Conservation (phyloP, 2,797 vertebrate species). For the Poeciliopsis infans region DNA sequence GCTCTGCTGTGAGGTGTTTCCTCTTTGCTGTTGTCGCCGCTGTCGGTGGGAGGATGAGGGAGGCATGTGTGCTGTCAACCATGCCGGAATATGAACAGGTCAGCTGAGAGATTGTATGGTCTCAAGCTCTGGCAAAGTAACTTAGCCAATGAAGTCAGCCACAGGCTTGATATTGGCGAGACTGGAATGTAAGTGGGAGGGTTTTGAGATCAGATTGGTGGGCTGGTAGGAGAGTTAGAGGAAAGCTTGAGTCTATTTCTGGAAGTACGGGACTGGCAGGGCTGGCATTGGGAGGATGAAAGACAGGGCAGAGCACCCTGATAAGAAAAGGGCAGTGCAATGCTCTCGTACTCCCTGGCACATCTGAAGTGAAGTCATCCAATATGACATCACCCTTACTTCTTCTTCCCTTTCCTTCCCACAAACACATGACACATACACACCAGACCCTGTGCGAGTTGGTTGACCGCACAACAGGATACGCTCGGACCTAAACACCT, state of each 20-base stretch:
- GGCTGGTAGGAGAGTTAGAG: conserved; percentile 49
- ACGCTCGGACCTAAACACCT: conserved; percentile 8
- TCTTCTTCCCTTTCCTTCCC: conserved; percentile 11
- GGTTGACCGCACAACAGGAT: conserved; percentile 34
- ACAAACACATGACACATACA: conserved; percentile 35
- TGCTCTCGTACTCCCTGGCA: conserved; percentile 58
- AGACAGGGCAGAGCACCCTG: conserved; percentile 27
- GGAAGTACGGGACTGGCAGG: conserved; percentile 44
- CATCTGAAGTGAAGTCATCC: conserved; percentile 73
- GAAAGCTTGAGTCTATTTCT: conserved; percentile 59
- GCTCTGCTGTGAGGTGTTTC: conserved; percentile 57
- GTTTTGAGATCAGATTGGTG: conserved; percentile 56
- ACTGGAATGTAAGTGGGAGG: conserved; percentile 53
- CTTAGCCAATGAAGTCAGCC: conserved; percentile 38
- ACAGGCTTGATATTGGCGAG: conserved; percentile 46
- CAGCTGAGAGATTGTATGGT: conserved; percentile 26
- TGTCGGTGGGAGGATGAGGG: conserved; percentile 5
- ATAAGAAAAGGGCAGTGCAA: conserved; percentile 53
- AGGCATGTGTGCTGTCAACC: conserved; percentile 21
- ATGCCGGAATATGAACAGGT: conserved; percentile 15
- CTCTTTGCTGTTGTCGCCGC: conserved; percentile 30
- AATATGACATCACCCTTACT: conserved; percentile 72
- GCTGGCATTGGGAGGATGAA: conserved; percentile 42
- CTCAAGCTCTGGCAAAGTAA: conserved; percentile 53
- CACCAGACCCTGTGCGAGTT: conserved; percentile 8